Percentiles rank a stretch among this genome's conserved stretches.
Evolutionary conservation across 2,797 vertebrate genomes (phyloP).

Genomic region (Phalanger gymnotis): DNA sequence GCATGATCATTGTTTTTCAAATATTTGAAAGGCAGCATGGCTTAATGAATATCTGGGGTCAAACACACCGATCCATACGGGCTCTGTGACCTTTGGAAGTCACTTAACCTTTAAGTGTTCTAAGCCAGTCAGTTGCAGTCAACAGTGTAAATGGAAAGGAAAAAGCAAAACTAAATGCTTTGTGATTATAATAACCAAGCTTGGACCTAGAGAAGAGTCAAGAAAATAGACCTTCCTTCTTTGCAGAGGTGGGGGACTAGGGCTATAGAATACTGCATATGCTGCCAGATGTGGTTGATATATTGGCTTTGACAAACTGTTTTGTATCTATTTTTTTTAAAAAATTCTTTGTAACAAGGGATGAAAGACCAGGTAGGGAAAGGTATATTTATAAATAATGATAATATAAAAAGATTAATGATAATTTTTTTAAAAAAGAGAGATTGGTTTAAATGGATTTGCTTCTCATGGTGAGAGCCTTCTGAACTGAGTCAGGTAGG

Average conservation of each 20-base stretch:
- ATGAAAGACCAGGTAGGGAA: not conserved
- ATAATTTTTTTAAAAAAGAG: not conserved
- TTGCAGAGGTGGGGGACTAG: not conserved
- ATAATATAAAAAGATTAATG: not conserved
- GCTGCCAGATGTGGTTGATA: not conserved
- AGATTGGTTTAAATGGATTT: not conserved
- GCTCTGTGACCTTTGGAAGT: not conserved
- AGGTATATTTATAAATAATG: not conserved
- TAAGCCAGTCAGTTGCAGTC: not conserved
- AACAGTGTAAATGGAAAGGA: not conserved
- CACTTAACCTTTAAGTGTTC: not conserved
- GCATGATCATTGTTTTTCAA: not conserved
- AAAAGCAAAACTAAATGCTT: not conserved
- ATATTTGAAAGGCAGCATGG: not conserved
- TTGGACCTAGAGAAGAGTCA: not conserved
- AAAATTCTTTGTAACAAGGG: not conserved
- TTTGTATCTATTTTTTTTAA: not conserved
- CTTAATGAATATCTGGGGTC: not conserved
- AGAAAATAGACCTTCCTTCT: not conserved
- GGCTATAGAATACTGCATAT: not conserved
- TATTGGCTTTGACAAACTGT: not conserved
- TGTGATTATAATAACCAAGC: not conserved
- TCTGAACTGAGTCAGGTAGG: not conserved
- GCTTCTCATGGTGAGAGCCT: not conserved
- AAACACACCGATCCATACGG: not conserved